A percentile compares a stretch with the other conserved stretches of the same genome.
These are phyloP conservation scores for Piprites chloris DNA, from an alignment of 2,113 vertebrate genomes.

Conservation along the genomic window DNA sequence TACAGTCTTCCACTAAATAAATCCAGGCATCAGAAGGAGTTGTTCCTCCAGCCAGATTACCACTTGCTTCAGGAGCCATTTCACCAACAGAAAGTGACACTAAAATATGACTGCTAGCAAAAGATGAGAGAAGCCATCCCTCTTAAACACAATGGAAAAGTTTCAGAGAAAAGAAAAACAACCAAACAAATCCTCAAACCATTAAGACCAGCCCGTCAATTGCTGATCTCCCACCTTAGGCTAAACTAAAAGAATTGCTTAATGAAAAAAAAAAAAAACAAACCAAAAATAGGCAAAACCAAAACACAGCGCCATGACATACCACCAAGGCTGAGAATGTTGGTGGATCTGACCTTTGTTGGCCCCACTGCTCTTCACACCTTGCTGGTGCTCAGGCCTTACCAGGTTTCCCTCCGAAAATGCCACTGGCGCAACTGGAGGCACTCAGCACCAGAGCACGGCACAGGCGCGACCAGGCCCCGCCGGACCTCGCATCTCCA, in stretches of 20 bases:
- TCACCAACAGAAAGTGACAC: not conserved
- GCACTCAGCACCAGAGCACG: rapidly evolving
- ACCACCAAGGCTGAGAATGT: not conserved
- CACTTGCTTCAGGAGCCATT: not conserved
- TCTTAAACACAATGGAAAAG: not conserved
- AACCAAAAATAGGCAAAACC: not conserved
- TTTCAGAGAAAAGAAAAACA: not conserved
- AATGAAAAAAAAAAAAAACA: not conserved
- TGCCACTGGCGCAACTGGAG: rapidly evolving
- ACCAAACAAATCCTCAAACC: not conserved
- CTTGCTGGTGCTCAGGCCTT: too few species aligned
- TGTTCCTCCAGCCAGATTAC: not conserved
- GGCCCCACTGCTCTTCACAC: not conserved
- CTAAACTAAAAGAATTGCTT: rapidly evolving
- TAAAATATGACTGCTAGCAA: not conserved
- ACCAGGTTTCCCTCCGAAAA: not conserved
- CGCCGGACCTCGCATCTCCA: not conserved
- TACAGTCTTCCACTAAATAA: not conserved
- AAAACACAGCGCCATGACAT: rapidly evolving
- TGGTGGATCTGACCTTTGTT: rapidly evolving
- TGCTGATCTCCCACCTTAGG: not conserved
- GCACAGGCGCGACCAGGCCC: not conserved
- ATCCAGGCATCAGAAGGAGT: not conserved
- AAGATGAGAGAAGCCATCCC: not conserved
- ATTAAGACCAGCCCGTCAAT: not conserved